Conservation (phyloP, 1,140 invertebrate genomes). For the Aleiodes sp. region DNA sequence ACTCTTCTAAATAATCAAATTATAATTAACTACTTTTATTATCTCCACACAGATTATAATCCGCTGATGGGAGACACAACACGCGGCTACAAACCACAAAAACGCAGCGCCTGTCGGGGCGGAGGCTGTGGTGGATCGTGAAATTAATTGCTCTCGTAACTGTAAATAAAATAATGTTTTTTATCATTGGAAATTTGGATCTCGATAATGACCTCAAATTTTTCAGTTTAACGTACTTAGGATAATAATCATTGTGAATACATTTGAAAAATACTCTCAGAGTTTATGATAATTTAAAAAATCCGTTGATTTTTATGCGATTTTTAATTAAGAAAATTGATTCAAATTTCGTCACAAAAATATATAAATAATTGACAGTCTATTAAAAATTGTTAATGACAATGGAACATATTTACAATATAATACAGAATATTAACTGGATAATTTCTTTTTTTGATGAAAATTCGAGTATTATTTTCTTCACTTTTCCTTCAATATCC, state of each 20-base stretch:
- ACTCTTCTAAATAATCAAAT: not conserved
- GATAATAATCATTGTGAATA: too few relatives aligned
- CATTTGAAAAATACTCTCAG: too few relatives aligned
- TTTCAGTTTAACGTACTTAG: too few relatives aligned
- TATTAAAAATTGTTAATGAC: too few relatives aligned
- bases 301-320: too few relatives aligned
- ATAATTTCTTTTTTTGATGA: too few relatives aligned
- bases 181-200: not conserved
- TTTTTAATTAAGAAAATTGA: too few relatives aligned
- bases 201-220: too few relatives aligned
- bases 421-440: not conserved
- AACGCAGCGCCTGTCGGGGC: constrained; percentile 61
- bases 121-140: constrained; percentile 59
- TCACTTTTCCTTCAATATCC: constrained; percentile 72
- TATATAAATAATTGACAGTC: not conserved
- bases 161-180: not conserved
- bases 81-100: constrained; percentile 61
- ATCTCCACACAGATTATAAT: constrained; percentile 64
- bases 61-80: constrained; percentile 62
- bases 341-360: not conserved
- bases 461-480: too few relatives aligned
- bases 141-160: constrained; percentile 22
- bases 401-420: constrained; percentile 28
- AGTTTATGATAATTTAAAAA: too few relatives aligned
- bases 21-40: constrained; percentile 20